phyloP scores from a whole-genome alignment of 2,888 invertebrate species.

The Steinernema carpocapsae region DNA sequence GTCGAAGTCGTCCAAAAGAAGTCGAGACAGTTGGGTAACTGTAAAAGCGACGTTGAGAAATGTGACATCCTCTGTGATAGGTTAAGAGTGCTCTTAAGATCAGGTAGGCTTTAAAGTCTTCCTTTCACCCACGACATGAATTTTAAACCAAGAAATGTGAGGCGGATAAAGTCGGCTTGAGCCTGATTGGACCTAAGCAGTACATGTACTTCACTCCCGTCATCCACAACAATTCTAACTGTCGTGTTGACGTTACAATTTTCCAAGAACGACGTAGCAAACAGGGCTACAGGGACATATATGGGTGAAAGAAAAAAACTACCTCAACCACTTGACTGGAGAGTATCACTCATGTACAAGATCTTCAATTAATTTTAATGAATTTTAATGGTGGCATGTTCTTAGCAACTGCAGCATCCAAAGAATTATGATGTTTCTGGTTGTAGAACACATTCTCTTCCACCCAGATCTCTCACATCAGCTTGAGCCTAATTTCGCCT shows the following conservation, averaged over 20 bases:
- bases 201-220: neutral
- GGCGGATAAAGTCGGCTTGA: neutral
- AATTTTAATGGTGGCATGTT: too few species aligned
- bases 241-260: conserved; percentile 9
- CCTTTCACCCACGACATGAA: neutral
- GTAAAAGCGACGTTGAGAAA: neutral
- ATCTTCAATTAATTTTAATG: too few species aligned
- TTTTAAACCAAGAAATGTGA: neutral
- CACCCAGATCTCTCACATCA: too few species aligned
- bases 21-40: neutral
- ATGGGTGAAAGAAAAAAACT: too few species aligned
- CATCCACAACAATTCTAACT: neutral
- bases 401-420: too few species aligned
- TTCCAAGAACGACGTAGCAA: neutral
- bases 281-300: too few species aligned
- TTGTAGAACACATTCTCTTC: too few species aligned
- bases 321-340: too few species aligned
- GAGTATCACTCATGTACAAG: too few species aligned
- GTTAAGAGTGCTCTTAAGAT: neutral
- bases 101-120: neutral
- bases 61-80: neutral
- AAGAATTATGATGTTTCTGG: too few species aligned
- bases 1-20: neutral
- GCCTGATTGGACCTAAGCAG: neutral
- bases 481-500: too few species aligned